A percentile compares a stretch with the other conserved stretches of the same genome.
These are phyloP conservation scores for Arion vulgaris DNA, from an alignment of 1,140 invertebrate species.

Conservation along the genomic window DNA sequence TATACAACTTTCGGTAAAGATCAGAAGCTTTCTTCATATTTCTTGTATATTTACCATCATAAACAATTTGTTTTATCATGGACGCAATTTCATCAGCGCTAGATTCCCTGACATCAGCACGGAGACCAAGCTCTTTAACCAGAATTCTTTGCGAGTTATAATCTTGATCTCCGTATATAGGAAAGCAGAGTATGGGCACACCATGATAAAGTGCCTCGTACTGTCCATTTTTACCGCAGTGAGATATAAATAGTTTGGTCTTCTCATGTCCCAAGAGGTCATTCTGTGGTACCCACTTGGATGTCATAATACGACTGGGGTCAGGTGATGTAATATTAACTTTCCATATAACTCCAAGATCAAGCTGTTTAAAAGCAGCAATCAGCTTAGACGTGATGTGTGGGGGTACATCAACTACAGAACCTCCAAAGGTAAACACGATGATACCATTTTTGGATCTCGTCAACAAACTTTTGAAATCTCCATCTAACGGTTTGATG, in stretches of 20 bases:
- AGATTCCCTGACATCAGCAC: too few relatives aligned
- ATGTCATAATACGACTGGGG: slow-evolving; percentile 18
- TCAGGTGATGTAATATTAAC: slow-evolving; percentile 8
- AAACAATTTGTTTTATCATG: too few relatives aligned
- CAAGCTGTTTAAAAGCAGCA: slow-evolving; percentile 29
- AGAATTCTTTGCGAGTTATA: too few relatives aligned
- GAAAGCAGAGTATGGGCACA: too few relatives aligned
- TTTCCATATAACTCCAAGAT: slow-evolving; percentile 28
- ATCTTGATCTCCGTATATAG: too few relatives aligned
- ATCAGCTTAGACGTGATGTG: slow-evolving; percentile 40
- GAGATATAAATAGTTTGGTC: slow-evolving; percentile 56
- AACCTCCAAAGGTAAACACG: slow-evolving; percentile 47
- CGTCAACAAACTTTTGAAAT: slow-evolving; percentile 39
- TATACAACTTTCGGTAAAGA: too few relatives aligned
- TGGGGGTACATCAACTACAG: slow-evolving; percentile 21
- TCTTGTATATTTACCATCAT: too few relatives aligned
- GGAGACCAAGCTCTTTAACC: too few relatives aligned
- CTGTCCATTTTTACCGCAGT: slow-evolving; percentile 60
- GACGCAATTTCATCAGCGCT: too few relatives aligned
- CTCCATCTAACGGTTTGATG: slow-evolving; percentile 24
- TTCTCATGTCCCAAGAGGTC: slow-evolving; percentile 40
- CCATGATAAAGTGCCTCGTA: too few relatives aligned
- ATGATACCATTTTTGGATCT: slow-evolving; percentile 39
- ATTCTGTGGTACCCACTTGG: slow-evolving; percentile 45
- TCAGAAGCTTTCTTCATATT: too few relatives aligned